These are phyloP conservation scores for Pycnonotus jocosus DNA, from an alignment of 2,113 vertebrate species.

Conservation along the genomic window DNA sequence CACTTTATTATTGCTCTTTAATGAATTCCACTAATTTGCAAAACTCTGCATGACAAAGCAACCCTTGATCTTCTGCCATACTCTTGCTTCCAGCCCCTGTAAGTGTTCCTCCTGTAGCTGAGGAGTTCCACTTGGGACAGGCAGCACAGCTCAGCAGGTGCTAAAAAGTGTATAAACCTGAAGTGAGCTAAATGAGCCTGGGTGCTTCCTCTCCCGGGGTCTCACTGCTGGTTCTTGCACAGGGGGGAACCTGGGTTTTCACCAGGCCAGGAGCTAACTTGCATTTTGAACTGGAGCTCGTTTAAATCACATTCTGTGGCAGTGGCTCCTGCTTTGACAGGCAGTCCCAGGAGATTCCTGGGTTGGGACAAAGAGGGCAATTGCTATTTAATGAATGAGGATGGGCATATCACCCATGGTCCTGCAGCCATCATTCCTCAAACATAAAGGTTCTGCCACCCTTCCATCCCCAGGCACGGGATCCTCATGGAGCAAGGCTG, in stretches of 20 bases:
- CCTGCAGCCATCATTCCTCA: not conserved
- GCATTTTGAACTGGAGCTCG: not conserved
- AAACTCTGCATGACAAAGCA: not conserved
- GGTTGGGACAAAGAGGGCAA: not conserved
- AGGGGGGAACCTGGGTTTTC: not conserved
- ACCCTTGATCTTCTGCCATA: not conserved
- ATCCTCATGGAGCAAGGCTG: not conserved
- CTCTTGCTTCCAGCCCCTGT: not conserved
- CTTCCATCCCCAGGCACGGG: not conserved
- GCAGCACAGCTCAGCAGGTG: not conserved
- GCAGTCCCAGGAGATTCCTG: not conserved
- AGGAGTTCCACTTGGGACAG: not conserved
- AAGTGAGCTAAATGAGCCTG: not conserved
- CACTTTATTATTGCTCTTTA: not conserved
- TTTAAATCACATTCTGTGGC: not conserved
- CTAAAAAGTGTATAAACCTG: not conserved
- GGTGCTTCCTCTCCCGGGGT: not conserved
- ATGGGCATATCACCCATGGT: not conserved
- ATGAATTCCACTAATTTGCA: not conserved
- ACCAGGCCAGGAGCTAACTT: not conserved
- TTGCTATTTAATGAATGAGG: not conserved
- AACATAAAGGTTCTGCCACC: not conserved
- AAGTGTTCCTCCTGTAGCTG: not conserved
- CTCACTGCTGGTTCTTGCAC: not conserved
- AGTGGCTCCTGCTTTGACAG: not conserved